These are phyloP conservation scores for Pteruthius melanotis DNA, from an alignment of 2,113 vertebrate genomes.

Conservation along the genomic window DNA sequence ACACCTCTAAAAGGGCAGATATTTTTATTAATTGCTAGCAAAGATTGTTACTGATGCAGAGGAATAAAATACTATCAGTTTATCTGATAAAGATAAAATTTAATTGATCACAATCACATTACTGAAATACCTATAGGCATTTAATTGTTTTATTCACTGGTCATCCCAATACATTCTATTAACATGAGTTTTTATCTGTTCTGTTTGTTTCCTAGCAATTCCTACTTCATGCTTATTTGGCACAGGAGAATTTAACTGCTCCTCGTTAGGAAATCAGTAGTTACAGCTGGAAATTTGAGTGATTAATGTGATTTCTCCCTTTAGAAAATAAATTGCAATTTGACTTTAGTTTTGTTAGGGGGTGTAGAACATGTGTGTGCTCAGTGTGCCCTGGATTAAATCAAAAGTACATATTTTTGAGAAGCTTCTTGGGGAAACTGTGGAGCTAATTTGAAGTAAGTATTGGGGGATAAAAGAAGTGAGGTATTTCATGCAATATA, in stretches of 20 bases:
- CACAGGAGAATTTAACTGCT: not conserved
- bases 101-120: not conserved
- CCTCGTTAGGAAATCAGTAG: not conserved
- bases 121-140: not conserved
- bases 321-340: not conserved
- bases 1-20: not conserved
- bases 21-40: not conserved
- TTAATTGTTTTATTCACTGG: not conserved
- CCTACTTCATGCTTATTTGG: not conserved
- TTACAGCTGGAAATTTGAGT: not conserved
- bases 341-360: not conserved
- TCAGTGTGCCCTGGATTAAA: not conserved
- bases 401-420: not conserved
- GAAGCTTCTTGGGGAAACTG: not conserved
- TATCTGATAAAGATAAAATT: not conserved
- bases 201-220: not conserved
- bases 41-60: not conserved
- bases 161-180: not conserved
- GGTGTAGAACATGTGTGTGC: not conserved
- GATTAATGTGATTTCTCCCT: not conserved
- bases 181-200: not conserved
- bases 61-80: not conserved
- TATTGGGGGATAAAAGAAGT: not conserved
- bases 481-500: not conserved
- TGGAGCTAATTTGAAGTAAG: not conserved